Conservation (phyloP, 2,888 invertebrate species). For the Cacoxenus indagator region DNA sequence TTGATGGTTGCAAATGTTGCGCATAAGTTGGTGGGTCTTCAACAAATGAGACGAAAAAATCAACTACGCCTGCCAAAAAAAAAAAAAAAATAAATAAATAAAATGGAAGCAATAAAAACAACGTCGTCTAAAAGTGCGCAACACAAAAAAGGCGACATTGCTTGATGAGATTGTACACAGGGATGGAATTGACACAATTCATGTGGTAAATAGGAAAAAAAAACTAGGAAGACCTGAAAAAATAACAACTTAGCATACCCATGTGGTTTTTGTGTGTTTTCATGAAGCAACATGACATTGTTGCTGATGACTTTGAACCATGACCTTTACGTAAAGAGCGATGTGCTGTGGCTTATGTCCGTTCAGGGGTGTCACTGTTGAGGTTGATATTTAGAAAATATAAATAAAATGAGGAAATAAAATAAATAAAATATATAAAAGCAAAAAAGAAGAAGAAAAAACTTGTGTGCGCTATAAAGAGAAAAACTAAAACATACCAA, state of each 20-base stretch:
- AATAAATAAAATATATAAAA: too few species aligned
- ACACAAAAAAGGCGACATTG: neutral
- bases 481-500: too few species aligned
- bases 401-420: too few species aligned
- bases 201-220: neutral
- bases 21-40: conserved; percentile 41
- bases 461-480: too few species aligned
- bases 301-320: conserved; percentile 10
- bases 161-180: neutral
- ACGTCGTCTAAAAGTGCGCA: neutral
- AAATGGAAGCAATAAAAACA: neutral
- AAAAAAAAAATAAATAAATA: conserved; percentile 12
- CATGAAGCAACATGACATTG: neutral
- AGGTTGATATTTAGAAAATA: too few species aligned
- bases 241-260: neutral
- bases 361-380: too few species aligned
- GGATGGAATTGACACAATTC: conserved; percentile 7
- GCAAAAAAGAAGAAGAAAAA: too few species aligned
- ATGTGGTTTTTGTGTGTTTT: neutral
- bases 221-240: neutral
- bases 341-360: too few species aligned
- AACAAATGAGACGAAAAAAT: conserved; percentile 19
- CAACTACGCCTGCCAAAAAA: too few species aligned
- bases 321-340: too few species aligned
- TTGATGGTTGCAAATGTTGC: conserved; percentile 38